These are phyloP conservation scores for Dasypus novemcinctus DNA, from an alignment of 2,113 vertebrate species.

Conservation along the genomic window DNA sequence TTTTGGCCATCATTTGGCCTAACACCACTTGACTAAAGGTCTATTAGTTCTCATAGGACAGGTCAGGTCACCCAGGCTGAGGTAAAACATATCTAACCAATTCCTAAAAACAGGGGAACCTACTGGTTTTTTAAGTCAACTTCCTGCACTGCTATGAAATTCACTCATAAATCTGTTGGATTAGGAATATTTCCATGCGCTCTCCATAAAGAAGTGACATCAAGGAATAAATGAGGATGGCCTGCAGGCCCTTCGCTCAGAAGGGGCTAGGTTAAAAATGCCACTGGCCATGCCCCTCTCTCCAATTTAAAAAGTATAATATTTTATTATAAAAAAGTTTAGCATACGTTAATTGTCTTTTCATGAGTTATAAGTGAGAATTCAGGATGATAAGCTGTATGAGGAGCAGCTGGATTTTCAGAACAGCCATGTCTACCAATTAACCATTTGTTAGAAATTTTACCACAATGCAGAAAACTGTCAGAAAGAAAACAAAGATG, in stretches of 20 bases:
- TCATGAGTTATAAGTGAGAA: neutral
- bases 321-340: neutral
- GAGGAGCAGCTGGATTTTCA: neutral
- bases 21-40: no score
- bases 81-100: neutral
- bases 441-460: neutral
- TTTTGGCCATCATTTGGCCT: neutral
- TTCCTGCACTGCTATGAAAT: neutral
- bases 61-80: neutral
- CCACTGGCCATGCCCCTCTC: neutral
- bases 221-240: neutral
- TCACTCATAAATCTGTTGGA: neutral
- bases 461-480: neutral
- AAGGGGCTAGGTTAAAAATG: neutral
- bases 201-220: neutral
- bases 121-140: neutral
- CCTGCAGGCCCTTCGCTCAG: neutral
- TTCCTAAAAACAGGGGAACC: neutral
- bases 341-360: neutral
- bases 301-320: neutral
- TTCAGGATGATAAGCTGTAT: neutral
- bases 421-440: neutral
- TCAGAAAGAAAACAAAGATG: neutral
- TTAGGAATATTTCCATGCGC: neutral
- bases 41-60: neutral